phyloP scores from a whole-genome alignment of 2,113 vertebrate species.

The Daphoenositta chrysoptera region DNA sequence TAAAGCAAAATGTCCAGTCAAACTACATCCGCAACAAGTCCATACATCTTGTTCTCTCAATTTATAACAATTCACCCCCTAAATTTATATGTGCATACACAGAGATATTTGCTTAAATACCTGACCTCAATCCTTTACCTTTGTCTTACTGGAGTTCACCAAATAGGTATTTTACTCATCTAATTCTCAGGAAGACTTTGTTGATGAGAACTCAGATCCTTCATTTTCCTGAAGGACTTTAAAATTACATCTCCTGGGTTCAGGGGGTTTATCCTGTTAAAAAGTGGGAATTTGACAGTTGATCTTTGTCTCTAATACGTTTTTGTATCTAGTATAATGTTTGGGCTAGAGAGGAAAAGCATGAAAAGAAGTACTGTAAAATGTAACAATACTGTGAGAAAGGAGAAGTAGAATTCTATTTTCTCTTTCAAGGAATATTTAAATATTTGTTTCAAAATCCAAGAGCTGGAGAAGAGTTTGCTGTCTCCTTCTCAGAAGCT shows the following conservation, averaged over 20 bases:
- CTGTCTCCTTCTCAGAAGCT: not conserved
- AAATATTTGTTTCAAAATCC: not conserved
- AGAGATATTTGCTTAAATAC: not conserved
- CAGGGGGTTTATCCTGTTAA: not conserved
- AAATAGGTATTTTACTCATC: not conserved
- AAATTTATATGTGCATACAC: not conserved
- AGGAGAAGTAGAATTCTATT: not conserved
- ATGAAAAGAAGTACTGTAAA: not conserved
- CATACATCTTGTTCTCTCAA: not conserved
- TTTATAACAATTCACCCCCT: not conserved
- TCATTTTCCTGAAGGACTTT: not conserved
- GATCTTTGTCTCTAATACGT: not conserved
- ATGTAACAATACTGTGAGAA: not conserved
- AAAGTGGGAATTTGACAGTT: not conserved
- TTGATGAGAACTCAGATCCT: not conserved
- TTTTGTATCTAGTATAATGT: not conserved
- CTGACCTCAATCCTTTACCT: not conserved
- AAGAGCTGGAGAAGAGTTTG: not conserved
- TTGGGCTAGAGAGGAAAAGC: not conserved
- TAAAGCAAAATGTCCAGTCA: not conserved
- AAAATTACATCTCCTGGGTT: not conserved
- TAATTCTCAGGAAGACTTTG: not conserved
- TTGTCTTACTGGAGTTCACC: not conserved
- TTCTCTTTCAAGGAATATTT: not conserved
- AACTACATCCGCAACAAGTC: not conserved